Evolutionary conservation across 1,140 invertebrate species (phyloP).

Genomic region (Olivierus martensii): DNA sequence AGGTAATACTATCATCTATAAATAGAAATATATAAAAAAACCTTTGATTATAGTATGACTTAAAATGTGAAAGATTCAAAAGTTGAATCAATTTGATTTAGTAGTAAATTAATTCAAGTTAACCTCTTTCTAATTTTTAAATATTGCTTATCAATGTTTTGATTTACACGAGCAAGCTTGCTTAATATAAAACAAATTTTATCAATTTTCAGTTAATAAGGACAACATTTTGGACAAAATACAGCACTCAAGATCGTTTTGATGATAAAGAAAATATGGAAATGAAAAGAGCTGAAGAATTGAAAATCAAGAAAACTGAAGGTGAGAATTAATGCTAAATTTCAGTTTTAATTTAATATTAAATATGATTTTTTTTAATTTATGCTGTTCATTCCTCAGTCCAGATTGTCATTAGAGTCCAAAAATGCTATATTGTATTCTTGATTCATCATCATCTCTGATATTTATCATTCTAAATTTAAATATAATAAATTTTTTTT

Average conservation of each 20-base stretch:
- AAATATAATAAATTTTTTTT: background rate
- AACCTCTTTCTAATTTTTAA: background rate
- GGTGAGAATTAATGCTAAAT: background rate
- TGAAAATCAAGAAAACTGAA: conserved; percentile 1
- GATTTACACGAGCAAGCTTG: background rate
- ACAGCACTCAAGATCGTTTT: conserved; percentile 7
- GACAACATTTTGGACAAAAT: conserved; percentile 21
- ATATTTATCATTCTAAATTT: background rate
- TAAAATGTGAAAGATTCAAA: too few species aligned
- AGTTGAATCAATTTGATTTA: too few species aligned
- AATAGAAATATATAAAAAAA: too few species aligned
- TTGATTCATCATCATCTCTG: background rate
- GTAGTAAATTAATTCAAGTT: background rate
- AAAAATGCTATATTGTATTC: too few species aligned
- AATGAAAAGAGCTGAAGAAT: conserved; percentile 7
- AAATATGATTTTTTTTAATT: background rate
- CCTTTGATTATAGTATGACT: too few species aligned
- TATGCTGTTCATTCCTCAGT: too few species aligned
- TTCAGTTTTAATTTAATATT: background rate
- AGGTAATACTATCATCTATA: too few species aligned
- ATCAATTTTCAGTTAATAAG: conserved; percentile 17
- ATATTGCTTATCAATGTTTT: background rate
- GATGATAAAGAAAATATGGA: conserved; percentile 19
- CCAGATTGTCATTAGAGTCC: too few species aligned
- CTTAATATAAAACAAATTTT: background rate